phyloP scores from a whole-genome alignment of 2,113 vertebrate species.

The Chitala chitala region DNA sequence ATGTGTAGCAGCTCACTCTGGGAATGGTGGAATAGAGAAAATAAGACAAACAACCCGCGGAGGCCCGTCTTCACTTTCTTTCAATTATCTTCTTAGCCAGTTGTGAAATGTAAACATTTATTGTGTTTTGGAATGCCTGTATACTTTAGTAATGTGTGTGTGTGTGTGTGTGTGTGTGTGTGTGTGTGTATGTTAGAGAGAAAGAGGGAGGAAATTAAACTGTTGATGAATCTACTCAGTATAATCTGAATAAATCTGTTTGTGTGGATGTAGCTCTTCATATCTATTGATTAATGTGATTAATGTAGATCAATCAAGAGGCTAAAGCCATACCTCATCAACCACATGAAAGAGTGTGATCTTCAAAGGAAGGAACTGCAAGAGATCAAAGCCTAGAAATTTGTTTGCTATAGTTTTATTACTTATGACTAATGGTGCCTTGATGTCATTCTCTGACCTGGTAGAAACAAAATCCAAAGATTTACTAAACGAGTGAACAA shows the following conservation, averaged over 20 bases:
- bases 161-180: background rate
- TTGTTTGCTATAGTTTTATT: too few relatives aligned
- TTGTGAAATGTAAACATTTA: slow-evolving; percentile 10
- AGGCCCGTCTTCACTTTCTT: background rate
- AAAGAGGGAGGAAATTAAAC: background rate
- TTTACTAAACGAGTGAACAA: too few relatives aligned
- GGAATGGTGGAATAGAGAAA: background rate
- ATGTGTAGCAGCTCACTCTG: background rate
- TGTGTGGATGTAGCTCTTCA: too few relatives aligned
- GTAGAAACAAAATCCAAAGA: too few relatives aligned
- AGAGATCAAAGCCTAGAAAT: too few relatives aligned
- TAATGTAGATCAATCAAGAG: too few relatives aligned
- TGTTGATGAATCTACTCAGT: background rate
- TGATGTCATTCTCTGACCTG: too few relatives aligned
- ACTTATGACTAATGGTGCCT: too few relatives aligned
- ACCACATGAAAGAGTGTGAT: too few relatives aligned
- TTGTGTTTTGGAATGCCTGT: background rate
- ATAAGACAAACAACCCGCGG: slow-evolving; percentile 6
- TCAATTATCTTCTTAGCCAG: background rate
- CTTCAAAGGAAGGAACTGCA: too few relatives aligned
- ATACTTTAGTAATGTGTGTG: slow-evolving; percentile 2
- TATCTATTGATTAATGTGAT: too few relatives aligned
- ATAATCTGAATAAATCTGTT: background rate
- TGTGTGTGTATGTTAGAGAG: background rate
- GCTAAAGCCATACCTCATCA: too few relatives aligned